A percentile compares a stretch with the other conserved stretches of the same genome.
Evolutionary conservation across 2,797 vertebrate species (phyloP).

Genomic region (Erethizon dorsatum): DNA sequence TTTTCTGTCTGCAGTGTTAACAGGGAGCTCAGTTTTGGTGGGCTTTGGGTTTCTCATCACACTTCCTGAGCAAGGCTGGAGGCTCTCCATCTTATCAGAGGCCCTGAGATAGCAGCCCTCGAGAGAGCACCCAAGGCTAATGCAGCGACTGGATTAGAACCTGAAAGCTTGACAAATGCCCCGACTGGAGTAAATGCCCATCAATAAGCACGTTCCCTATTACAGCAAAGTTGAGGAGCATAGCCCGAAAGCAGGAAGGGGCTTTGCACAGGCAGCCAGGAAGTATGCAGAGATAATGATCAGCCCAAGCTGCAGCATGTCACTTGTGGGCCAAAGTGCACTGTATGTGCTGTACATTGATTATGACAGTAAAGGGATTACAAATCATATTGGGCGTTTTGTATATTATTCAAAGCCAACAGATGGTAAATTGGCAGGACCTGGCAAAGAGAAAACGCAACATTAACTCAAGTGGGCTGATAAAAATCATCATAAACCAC

Average conservation of each 20-base stretch:
- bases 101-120: not conserved
- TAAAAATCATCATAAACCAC: constrained; percentile 88
- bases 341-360: constrained; percentile 86
- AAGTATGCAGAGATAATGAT: constrained; percentile 84
- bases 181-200: constrained; percentile 59
- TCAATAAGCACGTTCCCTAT: not conserved
- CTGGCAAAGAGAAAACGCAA: constrained; percentile 87
- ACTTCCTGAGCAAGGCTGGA: constrained; percentile 60
- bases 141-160: not conserved
- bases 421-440: constrained; percentile 89
- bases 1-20: not conserved
- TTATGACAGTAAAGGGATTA: constrained; percentile 87
- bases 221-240: constrained; percentile 56
- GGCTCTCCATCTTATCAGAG: constrained; percentile 1
- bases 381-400: constrained; percentile 83
- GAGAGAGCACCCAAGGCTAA: constrained; percentile 16
- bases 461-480: constrained; percentile 88
- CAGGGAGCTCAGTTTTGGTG: constrained; percentile 16
- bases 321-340: constrained; percentile 84
- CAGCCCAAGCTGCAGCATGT: constrained; percentile 79
- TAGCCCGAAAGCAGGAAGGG: constrained; percentile 39
- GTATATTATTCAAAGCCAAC: constrained; percentile 88
- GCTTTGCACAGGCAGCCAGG: constrained; percentile 69
- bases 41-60: not conserved
- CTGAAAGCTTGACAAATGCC: constrained; percentile 36